Percentiles rank a stretch among this genome's conserved stretches.
These are phyloP conservation scores for Drosophila eugracilis DNA, from an alignment of 1,140 invertebrate genomes.

Conservation along the genomic window DNA sequence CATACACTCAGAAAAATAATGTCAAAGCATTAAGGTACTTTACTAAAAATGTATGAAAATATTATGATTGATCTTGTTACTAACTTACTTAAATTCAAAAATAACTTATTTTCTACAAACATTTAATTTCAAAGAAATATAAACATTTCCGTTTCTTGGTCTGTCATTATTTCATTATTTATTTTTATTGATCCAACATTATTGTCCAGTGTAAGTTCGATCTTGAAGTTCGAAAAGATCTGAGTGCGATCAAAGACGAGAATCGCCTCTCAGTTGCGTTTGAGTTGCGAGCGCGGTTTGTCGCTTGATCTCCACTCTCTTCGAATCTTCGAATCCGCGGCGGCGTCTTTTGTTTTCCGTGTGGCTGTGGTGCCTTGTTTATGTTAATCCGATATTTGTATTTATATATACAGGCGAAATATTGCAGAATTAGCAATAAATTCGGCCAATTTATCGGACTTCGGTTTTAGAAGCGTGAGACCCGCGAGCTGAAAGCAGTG, in stretches of 20 bases:
- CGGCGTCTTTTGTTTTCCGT: conserved; percentile 22
- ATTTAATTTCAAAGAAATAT: too few species aligned
- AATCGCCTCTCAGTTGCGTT: conserved; percentile 52
- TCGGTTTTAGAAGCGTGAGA: conserved; percentile 69
- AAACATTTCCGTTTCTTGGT: too few species aligned
- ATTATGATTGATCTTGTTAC: too few species aligned
- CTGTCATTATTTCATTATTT: too few species aligned
- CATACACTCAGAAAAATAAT: not conserved
- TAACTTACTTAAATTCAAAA: too few species aligned
- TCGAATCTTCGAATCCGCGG: conserved; percentile 5
- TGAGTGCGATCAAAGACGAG: conserved; percentile 15
- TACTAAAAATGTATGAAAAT: too few species aligned
- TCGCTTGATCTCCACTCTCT: conserved; percentile 15
- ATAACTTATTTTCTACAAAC: too few species aligned
- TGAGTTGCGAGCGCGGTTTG: conserved; percentile 51
- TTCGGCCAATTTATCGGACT: conserved; percentile 58
- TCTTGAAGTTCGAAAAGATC: conserved; percentile 6
- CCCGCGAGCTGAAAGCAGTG: conserved; percentile 28
- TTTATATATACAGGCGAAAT: conserved; percentile 54
- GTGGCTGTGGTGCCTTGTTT: conserved; percentile 55
- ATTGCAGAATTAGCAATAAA: conserved; percentile 70
- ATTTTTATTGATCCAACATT: too few species aligned
- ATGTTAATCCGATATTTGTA: conserved; percentile 73
- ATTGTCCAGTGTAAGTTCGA: conserved; percentile 22
- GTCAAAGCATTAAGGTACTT: not conserved